Conservation (phyloP, 2,113 vertebrate genomes). For the Poeciliopsis prolifica region DNA sequence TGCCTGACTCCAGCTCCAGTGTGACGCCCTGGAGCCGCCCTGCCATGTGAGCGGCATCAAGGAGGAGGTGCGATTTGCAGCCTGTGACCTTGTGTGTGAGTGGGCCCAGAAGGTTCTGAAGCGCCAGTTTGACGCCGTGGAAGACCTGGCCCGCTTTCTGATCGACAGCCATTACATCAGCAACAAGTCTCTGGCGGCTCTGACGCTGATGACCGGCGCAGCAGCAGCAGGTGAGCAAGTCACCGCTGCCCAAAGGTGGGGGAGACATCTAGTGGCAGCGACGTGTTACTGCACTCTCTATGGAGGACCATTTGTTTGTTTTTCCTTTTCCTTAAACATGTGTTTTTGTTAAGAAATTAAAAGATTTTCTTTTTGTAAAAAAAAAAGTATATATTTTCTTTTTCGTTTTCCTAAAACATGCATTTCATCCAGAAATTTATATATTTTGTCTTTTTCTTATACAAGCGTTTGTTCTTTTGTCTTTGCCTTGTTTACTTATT, state of each 20-base stretch:
- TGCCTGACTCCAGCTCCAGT: conserved; percentile 72
- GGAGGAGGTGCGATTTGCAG: conserved; percentile 92
- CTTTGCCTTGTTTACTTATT: no score
- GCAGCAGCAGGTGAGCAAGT: conserved; percentile 86
- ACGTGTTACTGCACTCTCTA: neutral
- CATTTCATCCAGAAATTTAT: no score
- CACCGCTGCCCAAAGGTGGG: neutral
- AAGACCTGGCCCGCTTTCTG: conserved; percentile 96
- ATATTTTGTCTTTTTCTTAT: no score
- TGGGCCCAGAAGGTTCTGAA: conserved; percentile 99
- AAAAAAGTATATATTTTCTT: no score
- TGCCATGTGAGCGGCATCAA: conserved; percentile 88
- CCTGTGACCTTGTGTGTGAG: conserved; percentile 96
- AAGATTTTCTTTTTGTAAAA: no score
- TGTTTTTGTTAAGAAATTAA: no score
- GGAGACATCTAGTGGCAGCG: conserved; percentile 64
- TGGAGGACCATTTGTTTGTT: no score
- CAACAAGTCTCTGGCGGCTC: conserved; percentile 96
- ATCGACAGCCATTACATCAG: conserved; percentile 97
- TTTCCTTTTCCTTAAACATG: no score
- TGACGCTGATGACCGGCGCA: conserved; percentile 92
- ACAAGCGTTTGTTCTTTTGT: no score
- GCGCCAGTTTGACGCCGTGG: conserved; percentile 92
- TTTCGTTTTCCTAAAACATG: no score
- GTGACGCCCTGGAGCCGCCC: conserved; percentile 87